Evolutionary conservation across 2,888 invertebrate species (phyloP), one percentile per base, ranked within the genome.

Genomic region (Gari tellinella): DNA sequence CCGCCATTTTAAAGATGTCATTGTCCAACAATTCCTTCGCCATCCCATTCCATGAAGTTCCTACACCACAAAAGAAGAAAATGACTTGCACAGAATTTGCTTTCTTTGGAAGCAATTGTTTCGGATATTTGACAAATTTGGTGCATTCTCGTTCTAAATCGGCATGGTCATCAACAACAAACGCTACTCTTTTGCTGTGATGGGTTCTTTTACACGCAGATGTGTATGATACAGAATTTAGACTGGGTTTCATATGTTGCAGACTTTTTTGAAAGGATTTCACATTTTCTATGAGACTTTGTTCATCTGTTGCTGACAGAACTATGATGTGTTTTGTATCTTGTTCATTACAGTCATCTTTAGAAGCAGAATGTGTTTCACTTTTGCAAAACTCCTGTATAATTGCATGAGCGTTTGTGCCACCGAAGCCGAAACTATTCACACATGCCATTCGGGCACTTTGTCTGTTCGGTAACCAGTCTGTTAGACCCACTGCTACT

Each of bases 391-490:
- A 55, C 31, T 69, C 37, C 26, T 62, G 21, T 19, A 84, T 51
- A 45, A 81, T 62, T 25, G 69, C 65, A 73, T 85, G 85, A 12
- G 73, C 56, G 38, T 85, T 85, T 21, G 80, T 80, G 15, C 85
- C 85, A 25, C 85, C 85, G 53, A 82, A 82, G 1, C 85, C 82
- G 64, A 82, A 85, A 38, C 74, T 77, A 48, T 79, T 83, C 12
- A 85, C 65, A 43, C 76, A 72, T 15, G 72, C 79, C 4, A 69
- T 41, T 26, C 67, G 46, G 0, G 43, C 23, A 14, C 53, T 37
- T 0, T 48, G n/a, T 10, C 4, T 31, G 8, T 53, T 41, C 7
- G 14, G 5, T 41, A 43, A 14, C 84, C 84, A 82, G 14, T 41
- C 21, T 0, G 38, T n/a, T 23, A 25, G 12, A 14, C 48, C 19